Conservation (phyloP, 2,888 invertebrate genomes). For the Alentia gelatinosa region DNA sequence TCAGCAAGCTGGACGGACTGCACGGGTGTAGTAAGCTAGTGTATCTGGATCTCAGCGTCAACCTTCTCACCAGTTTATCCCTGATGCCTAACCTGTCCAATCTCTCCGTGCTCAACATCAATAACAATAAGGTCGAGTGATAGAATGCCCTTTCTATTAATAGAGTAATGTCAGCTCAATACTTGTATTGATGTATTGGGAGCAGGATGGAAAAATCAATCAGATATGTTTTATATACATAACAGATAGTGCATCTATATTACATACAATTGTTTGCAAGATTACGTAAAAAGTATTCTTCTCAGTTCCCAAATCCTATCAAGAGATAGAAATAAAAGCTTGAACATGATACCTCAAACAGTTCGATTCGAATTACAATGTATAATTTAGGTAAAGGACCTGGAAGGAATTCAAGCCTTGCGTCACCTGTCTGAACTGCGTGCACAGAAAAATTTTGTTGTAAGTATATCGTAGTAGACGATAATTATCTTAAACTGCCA, state of each 20-base stretch:
- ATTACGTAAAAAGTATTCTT: no score
- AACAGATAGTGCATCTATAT: no score
- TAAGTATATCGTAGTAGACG: no score
- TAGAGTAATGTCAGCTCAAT: no score
- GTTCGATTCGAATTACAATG: not conserved
- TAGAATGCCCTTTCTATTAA: no score
- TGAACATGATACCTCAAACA: not conserved
- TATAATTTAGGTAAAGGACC: not conserved
- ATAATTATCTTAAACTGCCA: no score
- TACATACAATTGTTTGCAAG: no score
- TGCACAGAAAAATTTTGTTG: constrained; percentile 24
- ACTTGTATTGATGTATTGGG: no score
- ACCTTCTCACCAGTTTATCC: not conserved
- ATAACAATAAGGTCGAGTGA: constrained; percentile 25
- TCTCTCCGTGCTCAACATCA: constrained; percentile 7
- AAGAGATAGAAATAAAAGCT: no score
- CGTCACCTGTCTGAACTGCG: not conserved
- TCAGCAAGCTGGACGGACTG: not conserved
- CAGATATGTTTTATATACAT: no score
- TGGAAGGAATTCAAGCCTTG: constrained; percentile 17
- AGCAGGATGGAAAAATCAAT: no score
- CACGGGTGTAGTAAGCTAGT: not conserved
- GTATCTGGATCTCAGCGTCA: not conserved
- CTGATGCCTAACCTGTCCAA: not conserved
- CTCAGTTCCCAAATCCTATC: no score